Conservation (phyloP, 1,140 invertebrate species). For the Patella vulgata region DNA sequence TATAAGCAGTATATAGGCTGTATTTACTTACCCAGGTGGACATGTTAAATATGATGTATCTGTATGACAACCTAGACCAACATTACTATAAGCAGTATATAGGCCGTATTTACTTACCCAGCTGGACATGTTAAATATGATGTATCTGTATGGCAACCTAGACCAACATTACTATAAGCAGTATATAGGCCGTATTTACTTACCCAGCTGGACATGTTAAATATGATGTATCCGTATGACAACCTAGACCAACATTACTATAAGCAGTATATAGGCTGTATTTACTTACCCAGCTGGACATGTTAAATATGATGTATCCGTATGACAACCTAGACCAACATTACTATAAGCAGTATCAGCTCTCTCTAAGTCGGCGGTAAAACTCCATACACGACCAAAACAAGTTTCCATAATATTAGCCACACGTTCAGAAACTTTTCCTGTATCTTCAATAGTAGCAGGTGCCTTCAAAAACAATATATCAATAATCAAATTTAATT, state of each 20-base stretch:
- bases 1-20: no score
- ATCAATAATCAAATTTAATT: background rate
- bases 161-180: conserved; percentile 71
- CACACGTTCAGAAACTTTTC: conserved; percentile 68
- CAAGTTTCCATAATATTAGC: conserved; percentile 73
- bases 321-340: conserved; percentile 69
- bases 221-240: conserved; percentile 78
- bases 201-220: conserved; percentile 76
- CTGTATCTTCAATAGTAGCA: conserved; percentile 67
- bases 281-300: conserved; percentile 73
- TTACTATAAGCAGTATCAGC: conserved; percentile 77
- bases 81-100: conserved; percentile 76
- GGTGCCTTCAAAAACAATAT: conserved; percentile 25
- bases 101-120: conserved; percentile 68
- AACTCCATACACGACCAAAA: conserved; percentile 70
- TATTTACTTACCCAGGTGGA: conserved; percentile 72
- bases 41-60: conserved; percentile 80
- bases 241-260: conserved; percentile 66
- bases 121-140: conserved; percentile 80
- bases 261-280: conserved; percentile 82
- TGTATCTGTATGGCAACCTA: conserved; percentile 74
- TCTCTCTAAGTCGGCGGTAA: conserved; percentile 69
- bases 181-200: no score
- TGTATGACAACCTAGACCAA: conserved; percentile 69
- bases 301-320: conserved; percentile 79